Base-by-base conservation (phyloP, 92 coral and sea anemone genomes). In the Heteractis magnifica region DNA sequence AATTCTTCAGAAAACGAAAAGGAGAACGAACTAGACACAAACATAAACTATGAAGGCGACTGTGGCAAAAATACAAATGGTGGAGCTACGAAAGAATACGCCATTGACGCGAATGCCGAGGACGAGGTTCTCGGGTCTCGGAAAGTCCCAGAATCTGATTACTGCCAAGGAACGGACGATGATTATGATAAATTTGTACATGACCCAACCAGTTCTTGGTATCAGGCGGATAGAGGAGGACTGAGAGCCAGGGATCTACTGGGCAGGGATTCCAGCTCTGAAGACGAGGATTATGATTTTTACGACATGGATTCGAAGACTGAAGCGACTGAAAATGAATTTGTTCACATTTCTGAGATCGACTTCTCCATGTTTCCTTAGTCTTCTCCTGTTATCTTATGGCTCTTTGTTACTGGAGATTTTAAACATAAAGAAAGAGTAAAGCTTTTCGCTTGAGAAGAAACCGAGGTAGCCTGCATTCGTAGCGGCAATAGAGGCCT, bases 291-390 rank as follows among this genome's bases (percentile, higher is more conserved):
- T 48, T 85, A 74, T 21, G 86, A 78, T 41, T 53, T 20, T 44
- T 56, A 51, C 44, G 71, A 83, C 49, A 16, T 49, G 3, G 85
- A 74, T 20, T 34, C 44, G 8, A 65, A 44, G 18, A 52, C 8
- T 21, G 41, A 52, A 34, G 18, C 18, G 64, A 55, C n/a, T 4
- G 65, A 56, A 56, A 79, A 80, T 59, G 95, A 90, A 16, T 95
- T 95, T 92, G 93, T 95, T 15, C 93, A 84, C 20, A 91, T 90
- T 74, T 84, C 91, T 20, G 94, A 95, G 84, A 89, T 90, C 59
- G 98, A 95, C 74, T 95, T 95, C 82, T 90, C 94, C 19, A 81
- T 95, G 77, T 95, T 91, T 79, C 98, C 98, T 15, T 95, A 76
- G 85, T 18, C 50, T 23, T 20, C 8, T 6, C 78, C 19, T 16